These are phyloP conservation scores for Bombus difficillimus DNA, from an alignment of 1,140 invertebrate genomes.

Conservation along the genomic window DNA sequence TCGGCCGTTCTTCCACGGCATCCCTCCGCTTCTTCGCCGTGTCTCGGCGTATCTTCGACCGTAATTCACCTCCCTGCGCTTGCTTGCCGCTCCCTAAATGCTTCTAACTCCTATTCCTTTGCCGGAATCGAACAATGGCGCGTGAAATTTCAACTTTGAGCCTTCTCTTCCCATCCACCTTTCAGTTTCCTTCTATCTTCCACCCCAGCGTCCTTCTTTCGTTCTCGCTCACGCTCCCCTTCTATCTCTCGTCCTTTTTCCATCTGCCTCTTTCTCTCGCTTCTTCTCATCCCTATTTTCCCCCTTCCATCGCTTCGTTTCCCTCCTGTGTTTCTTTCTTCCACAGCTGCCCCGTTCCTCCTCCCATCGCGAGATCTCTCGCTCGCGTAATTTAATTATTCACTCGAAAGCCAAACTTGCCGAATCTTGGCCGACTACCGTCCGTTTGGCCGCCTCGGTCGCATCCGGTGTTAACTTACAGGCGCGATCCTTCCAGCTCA, in stretches of 20 bases:
- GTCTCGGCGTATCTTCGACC: conserved; percentile 75
- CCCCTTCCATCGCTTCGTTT: neutral
- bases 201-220: neutral
- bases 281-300: no score
- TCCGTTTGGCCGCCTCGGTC: conserved; percentile 32
- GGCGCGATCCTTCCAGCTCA: neutral
- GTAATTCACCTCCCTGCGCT: conserved; percentile 79
- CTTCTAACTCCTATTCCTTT: conserved; percentile 80
- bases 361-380: conserved; percentile 53
- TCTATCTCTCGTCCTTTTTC: neutral
- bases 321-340: neutral
- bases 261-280: neutral
- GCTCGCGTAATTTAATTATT: conserved; percentile 79
- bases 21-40: conserved; percentile 60
- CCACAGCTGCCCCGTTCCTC: conserved; percentile 10
- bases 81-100: conserved; percentile 77
- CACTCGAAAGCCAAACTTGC: conserved; percentile 64
- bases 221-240: neutral
- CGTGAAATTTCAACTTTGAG: conserved; percentile 82
- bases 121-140: conserved; percentile 80
- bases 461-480: conserved; percentile 48
- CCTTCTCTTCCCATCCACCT: conserved; percentile 58
- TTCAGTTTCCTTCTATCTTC: conserved; percentile 20
- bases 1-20: conserved; percentile 44
- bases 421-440: conserved; percentile 44